A percentile compares a stretch with the other conserved stretches of the same genome.
Evolutionary conservation across 2,113 vertebrate species (phyloP).

Genomic region (Clinocottus analis): DNA sequence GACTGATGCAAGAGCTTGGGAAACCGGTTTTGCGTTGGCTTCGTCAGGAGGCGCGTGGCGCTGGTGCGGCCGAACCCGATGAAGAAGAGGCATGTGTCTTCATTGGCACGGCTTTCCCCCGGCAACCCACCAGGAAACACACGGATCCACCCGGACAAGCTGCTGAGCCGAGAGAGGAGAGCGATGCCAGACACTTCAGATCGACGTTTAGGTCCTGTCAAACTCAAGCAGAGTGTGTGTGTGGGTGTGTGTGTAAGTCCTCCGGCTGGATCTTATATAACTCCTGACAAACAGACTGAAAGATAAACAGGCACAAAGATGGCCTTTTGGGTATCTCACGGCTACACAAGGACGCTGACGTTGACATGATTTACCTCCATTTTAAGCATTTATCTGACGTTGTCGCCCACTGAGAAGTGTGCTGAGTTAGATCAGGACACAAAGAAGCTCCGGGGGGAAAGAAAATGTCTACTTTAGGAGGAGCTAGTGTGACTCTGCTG

Average conservation of each 20-base stretch:
- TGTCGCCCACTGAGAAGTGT: not conserved
- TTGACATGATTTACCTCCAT: not conserved
- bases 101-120: slow-evolving; percentile 7
- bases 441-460: not conserved
- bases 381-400: slow-evolving; percentile 21
- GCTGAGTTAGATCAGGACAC: not conserved
- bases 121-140: too few species aligned
- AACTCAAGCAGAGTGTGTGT: not conserved
- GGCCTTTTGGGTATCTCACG: not conserved
- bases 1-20: slow-evolving; percentile 24
- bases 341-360: slow-evolving; percentile 1
- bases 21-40: not conserved
- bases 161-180: slow-evolving; percentile 42
- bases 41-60: too few species aligned
- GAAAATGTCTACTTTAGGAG: not conserved
- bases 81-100: not conserved
- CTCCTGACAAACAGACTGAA: slow-evolving; percentile 20
- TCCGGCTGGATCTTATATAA: slow-evolving; percentile 49
- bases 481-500: not conserved
- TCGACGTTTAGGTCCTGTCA: slow-evolving; percentile 50
- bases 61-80: not conserved
- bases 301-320: slow-evolving; percentile 39
- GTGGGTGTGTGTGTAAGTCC: slow-evolving; percentile 10
- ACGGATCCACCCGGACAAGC: slow-evolving; percentile 53
- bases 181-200: slow-evolving; percentile 36